Conservation (phyloP, 1,140 invertebrate genomes). For the Brachionus manjavacas region DNA sequence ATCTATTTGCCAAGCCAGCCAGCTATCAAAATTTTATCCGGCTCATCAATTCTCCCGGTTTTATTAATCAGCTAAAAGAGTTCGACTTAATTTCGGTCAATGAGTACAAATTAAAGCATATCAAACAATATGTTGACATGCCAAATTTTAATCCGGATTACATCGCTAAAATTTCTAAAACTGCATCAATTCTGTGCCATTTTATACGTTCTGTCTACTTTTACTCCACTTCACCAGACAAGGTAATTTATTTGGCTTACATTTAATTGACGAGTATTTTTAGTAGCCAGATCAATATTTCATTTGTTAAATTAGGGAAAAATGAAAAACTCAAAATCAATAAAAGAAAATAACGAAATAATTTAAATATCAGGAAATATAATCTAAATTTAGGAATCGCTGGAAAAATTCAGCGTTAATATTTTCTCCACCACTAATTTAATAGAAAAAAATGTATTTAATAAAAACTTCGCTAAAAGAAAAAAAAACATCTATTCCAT, state of each 20-base stretch:
- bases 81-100: neutral
- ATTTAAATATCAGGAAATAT: too few relatives aligned
- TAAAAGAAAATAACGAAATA: too few relatives aligned
- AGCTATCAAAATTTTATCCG: neutral
- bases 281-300: too few relatives aligned
- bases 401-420: too few relatives aligned
- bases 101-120: neutral
- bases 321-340: too few relatives aligned
- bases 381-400: too few relatives aligned
- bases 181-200: neutral
- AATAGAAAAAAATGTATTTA: too few relatives aligned
- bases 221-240: neutral
- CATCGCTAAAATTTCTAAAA: neutral
- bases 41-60: neutral
- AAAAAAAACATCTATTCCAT: too few relatives aligned
- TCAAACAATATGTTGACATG: neutral
- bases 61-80: neutral
- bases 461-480: too few relatives aligned
- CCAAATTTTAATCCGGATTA: neutral
- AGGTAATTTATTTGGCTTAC: neutral
- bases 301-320: too few relatives aligned
- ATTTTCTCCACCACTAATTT: too few relatives aligned
- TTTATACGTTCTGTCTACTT: neutral
- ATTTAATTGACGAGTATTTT: too few relatives aligned
- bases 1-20: neutral